Evolutionary conservation across 2,888 invertebrate species (phyloP).

Genomic region (Helobdella robusta): DNA sequence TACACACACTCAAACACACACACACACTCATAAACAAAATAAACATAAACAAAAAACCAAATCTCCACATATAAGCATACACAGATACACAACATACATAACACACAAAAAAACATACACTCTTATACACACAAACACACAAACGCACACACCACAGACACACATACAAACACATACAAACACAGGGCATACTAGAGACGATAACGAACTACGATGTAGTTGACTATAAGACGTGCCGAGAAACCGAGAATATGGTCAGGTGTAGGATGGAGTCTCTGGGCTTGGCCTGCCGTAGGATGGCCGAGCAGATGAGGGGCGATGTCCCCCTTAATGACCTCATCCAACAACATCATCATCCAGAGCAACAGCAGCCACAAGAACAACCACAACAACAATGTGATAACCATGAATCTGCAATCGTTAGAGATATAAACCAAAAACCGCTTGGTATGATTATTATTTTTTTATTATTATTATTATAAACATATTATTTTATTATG

Average conservation of each 20-base stretch:
- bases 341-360: no score
- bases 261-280: conserved; percentile 89
- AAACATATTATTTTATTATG: no score
- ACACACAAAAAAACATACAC: not conserved
- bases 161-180: not conserved
- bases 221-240: conserved; percentile 46
- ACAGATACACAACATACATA: no score
- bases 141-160: not conserved
- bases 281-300: conserved; percentile 48
- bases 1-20: no score
- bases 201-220: not conserved
- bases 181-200: not conserved
- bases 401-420: no score
- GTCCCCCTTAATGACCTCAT: no score
- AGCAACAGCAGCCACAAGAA: not conserved
- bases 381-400: not conserved
- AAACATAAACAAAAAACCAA: no score
- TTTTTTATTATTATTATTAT: no score
- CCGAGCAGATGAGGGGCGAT: not conserved
- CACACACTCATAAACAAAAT: no score
- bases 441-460: no score
- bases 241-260: conserved; percentile 85
- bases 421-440: no score
- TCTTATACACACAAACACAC: not conserved
- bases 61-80: no score